A percentile compares a stretch with the other conserved stretches of the same genome.
Conservation (phyloP, 2,797 vertebrate species). For the Sebastes paucispinis region DNA sequence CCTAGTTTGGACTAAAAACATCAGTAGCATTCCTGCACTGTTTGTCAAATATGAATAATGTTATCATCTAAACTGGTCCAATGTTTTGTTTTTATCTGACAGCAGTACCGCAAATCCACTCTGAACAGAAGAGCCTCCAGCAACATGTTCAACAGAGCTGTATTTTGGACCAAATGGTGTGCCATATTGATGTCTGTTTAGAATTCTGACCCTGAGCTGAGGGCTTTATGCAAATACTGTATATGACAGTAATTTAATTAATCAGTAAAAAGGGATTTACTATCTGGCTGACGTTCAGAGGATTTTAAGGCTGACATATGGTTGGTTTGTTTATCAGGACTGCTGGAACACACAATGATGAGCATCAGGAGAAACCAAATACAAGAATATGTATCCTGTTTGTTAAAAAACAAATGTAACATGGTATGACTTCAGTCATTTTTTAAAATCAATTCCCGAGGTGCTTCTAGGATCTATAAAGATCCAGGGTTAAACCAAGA, state of each 20-base stretch:
- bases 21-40: not conserved
- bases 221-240: conserved; percentile 37
- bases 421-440: too few relatives aligned
- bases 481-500: too few relatives aligned
- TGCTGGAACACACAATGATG: not conserved
- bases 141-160: not conserved
- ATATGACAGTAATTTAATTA: conserved; percentile 48
- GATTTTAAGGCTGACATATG: conserved; percentile 50
- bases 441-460: too few relatives aligned
- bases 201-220: conserved; percentile 28
- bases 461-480: too few relatives aligned
- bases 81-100: not conserved
- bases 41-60: not conserved
- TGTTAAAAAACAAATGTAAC: too few relatives aligned
- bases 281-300: conserved; percentile 26
- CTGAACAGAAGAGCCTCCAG: not conserved
- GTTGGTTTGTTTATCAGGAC: conserved; percentile 21
- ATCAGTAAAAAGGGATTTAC: conserved; percentile 49
- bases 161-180: conserved; percentile 50
- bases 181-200: conserved; percentile 33
- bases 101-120: not conserved
- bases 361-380: not conserved
- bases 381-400: too few relatives aligned
- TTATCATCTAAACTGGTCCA: not conserved
- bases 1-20: not conserved